phyloP scores from a whole-genome alignment of 2,113 vertebrate genomes.

The Cepphus grylle region DNA sequence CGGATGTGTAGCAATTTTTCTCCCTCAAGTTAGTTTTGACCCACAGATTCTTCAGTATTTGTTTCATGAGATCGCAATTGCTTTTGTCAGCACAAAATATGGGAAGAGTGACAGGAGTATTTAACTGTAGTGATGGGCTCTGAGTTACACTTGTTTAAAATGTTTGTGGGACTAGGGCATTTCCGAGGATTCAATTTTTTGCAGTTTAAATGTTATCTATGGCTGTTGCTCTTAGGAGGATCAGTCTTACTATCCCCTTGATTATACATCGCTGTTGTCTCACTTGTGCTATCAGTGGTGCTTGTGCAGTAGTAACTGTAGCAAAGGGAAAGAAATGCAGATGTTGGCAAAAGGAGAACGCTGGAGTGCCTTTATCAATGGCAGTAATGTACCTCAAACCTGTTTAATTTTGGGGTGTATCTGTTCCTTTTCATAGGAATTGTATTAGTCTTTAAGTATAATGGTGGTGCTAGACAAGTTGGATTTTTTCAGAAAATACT shows the following conservation, averaged over 20 bases:
- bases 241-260: neutral
- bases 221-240: neutral
- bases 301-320: neutral
- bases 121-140: neutral
- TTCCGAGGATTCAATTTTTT: neutral
- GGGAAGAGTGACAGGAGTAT: accelerated
- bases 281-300: neutral
- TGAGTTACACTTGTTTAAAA: neutral
- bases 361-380: neutral
- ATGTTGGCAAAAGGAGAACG: neutral
- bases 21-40: neutral
- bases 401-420: neutral
- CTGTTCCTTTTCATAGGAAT: neutral
- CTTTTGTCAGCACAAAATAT: neutral
- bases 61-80: neutral
- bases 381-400: neutral
- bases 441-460: neutral
- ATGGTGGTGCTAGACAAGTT: neutral
- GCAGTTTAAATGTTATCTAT: neutral
- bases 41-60: neutral
- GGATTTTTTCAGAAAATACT: neutral
- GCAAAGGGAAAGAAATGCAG: neutral
- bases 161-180: neutral
- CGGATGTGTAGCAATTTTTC: neutral
- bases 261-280: neutral